Evolutionary conservation across 1,140 invertebrate species (phyloP), one percentile per base, ranked within the genome.

Genomic region (Bombus balteatus): DNA sequence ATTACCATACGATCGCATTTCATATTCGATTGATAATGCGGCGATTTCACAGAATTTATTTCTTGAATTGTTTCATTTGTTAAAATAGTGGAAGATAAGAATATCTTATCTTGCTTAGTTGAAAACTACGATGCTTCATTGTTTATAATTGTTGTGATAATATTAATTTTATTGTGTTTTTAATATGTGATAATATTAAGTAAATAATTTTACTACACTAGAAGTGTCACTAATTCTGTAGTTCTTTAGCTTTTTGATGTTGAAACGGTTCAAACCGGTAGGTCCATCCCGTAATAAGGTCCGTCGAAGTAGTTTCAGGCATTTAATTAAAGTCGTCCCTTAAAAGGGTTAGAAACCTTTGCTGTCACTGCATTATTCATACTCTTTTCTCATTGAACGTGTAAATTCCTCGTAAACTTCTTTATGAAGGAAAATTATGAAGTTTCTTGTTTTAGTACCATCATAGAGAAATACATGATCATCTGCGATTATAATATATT

Each of bases 321-420:
- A 34, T 83, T 83, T 83, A 83, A 83, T 83, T 83, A 76, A 83
- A 83, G 62, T 76, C 73, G 62, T 83, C 28, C 72, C 39, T 83
- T 53, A 32, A 32, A 41, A 79, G 39, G 32, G 62, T 18, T 32
- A 12, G 43, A 32, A 53, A 41, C 22, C 32, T 76, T 22, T 66
- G 62, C 37, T 76, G 34, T 37, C 81, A 39, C 66, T 83, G 73
- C 73, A 83, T 83, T 83, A 76, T 83, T 83, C 81, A 83, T 83
- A 43, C 41, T 47, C 34, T 47, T 76, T 57, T 57, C 22, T 47
- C 18, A 41, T 53, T 39, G 25, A n/a, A 53, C 66, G 25, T 72
- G 37, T 57, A 37, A 80, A 80, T 70, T 53, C 37, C 22, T 18
- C 78, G 32, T n/a, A 39, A 71, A 57, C 68, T 47, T 57, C 41